These are phyloP conservation scores for Plectrocnemia conspersa DNA, from an alignment of 1,140 invertebrate species.

Conservation along the genomic window DNA sequence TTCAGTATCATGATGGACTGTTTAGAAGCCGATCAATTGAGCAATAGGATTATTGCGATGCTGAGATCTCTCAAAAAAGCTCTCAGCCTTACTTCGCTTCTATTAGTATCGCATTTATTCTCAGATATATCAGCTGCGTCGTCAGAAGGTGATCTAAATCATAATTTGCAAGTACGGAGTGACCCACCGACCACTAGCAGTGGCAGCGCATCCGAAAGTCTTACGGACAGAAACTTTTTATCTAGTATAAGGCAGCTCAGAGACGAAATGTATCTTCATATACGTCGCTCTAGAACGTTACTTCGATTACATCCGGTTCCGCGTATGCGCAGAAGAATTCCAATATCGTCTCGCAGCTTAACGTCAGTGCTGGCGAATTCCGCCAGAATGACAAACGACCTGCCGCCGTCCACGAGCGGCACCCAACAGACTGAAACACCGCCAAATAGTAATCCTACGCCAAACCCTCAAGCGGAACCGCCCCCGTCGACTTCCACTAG, in stretches of 20 bases:
- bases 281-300: conserved; percentile 1
- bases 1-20: conserved; percentile 53
- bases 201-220: background rate
- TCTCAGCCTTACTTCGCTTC: conserved; percentile 46
- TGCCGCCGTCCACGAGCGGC: conserved; percentile 30
- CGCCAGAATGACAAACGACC: background rate
- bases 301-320: background rate
- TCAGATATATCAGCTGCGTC: background rate
- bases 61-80: conserved; percentile 46
- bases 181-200: background rate
- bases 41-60: conserved; percentile 48
- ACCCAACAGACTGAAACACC: conserved; percentile 9
- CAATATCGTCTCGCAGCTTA: background rate
- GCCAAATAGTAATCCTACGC: background rate
- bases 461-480: background rate
- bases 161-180: background rate
- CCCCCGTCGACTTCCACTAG: background rate
- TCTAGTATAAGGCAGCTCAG: background rate
- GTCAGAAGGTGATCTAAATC: background rate
- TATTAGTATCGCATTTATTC: conserved; percentile 43
- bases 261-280: conserved; percentile 1
- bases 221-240: no score
- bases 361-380: background rate
- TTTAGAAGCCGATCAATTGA: conserved; percentile 44
- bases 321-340: background rate